phyloP scores from a whole-genome alignment of 1,140 invertebrate genomes.

The Brachionus calyciflorus region DNA sequence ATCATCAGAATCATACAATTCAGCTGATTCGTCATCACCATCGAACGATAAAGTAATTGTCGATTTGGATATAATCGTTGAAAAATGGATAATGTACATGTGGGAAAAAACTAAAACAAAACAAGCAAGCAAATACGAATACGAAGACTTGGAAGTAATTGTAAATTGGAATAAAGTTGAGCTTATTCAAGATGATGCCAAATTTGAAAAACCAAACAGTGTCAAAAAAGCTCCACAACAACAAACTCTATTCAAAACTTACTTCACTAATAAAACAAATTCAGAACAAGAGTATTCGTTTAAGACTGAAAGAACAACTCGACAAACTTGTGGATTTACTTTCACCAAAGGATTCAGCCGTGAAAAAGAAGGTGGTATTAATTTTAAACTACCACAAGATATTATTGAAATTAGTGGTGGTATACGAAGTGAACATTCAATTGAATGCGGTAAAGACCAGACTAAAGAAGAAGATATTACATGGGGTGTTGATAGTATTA shows the following conservation, averaged over 20 bases:
- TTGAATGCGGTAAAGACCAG: slow-evolving; percentile 60
- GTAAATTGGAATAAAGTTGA: slow-evolving; percentile 60
- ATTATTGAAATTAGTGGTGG: slow-evolving; percentile 62
- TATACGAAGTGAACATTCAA: slow-evolving; percentile 62
- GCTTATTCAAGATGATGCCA: slow-evolving; percentile 52
- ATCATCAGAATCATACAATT: background rate
- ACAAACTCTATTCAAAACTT: slow-evolving; percentile 60
- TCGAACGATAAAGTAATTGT: background rate
- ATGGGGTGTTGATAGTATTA: slow-evolving; percentile 62
- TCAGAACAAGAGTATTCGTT: slow-evolving; percentile 62
- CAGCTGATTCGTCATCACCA: background rate
- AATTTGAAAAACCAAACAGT: slow-evolving; percentile 40
- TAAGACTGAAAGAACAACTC: slow-evolving; percentile 61
- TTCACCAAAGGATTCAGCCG: slow-evolving; percentile 61
- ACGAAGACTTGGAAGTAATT: slow-evolving; percentile 54
- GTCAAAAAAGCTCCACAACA: slow-evolving; percentile 49
- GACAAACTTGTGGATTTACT: slow-evolving; percentile 57
- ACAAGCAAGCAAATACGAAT: slow-evolving; percentile 51
- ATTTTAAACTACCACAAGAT: slow-evolving; percentile 62
- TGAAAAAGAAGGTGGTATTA: slow-evolving; percentile 61
- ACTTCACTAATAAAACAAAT: slow-evolving; percentile 62
- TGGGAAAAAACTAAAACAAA: slow-evolving; percentile 44
- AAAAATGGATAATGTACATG: slow-evolving; percentile 44
- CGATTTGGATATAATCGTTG: slow-evolving; percentile 41
- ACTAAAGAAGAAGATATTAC: slow-evolving; percentile 59